Base-by-base conservation (phyloP, 2,113 vertebrate genomes). In the Bothrops jararaca region DNA sequence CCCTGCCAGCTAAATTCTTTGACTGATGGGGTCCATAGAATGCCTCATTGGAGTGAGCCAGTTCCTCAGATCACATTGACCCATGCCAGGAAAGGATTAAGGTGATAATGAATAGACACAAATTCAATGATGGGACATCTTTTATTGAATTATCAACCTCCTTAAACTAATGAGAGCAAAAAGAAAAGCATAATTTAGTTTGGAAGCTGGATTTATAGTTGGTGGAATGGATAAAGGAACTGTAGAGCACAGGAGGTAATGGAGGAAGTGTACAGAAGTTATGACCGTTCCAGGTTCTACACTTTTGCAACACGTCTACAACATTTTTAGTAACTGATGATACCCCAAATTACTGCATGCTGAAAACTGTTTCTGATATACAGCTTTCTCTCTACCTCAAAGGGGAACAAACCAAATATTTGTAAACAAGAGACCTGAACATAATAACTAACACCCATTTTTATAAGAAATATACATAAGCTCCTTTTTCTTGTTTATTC, bases 361-460 rank as follows among this genome's bases (percentile, higher is more conserved):
- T 80, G 18, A 80, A 42, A 80, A 80, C 8, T 42, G 74, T 80
- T 80, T 90, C 12, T 48, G 48, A 92, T 89, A 69, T 90, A 85
- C 56, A 89, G 89, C 58, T 93, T 90, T 45, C 10, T 42, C n/a
- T 74, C n/a, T 56, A 57, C 42, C 18, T 93, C 24, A 26, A 42
- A 48, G 45, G 93, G 89, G 29, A 45, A 93, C 56, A 45, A 92
- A 88, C 3, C 1, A 12, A 48, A 20, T 93, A 93, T 92, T 94
- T 90, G 60, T 86, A 95, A 94, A 90, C 54, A 69, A 5, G 39
- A 91, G 29, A 29, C 86, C 42, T 90, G 94, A 69, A 89, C 11
- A 93, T 89, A 93, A 93, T 90, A 93, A 85, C 89, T 39, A 86
- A 93, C 80, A 86, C n/a, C 89, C 86, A 89, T 92, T 93, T 95